Evolutionary conservation across 2,888 invertebrate genomes (phyloP), one percentile per base, ranked within the genome.

Genomic region (Rhingia campestris): DNA sequence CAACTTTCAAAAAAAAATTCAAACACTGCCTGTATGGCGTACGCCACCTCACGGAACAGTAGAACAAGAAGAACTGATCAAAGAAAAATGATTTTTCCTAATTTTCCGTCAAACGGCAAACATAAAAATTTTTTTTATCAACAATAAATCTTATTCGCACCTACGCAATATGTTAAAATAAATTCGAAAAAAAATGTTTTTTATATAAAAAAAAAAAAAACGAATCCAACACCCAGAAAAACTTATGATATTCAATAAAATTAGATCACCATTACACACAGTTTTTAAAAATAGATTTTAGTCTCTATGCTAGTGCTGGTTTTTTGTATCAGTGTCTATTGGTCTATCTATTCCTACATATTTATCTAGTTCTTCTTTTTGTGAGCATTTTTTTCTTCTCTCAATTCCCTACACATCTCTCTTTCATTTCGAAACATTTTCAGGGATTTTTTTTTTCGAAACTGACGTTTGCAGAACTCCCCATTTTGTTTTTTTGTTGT

Each of bases 231-330:
- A 6, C 45, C 7, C 32, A 53, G 53, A 53, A 32, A 72, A 73
- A 64, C 47, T 63, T 77, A 67, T 67, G 63, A 76, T 69, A 54
- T 61, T 79, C 63, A 73, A 61, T 53, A 61, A 80, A 85, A 85
- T 81, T 85, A 76, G 85, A 85, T 76, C 81, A 85, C 59, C 76
- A 76, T 72, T 85, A 63, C 53, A 81, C 81, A 81, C 67, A 37
- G 49, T 67, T 22, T 2, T 51, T 72, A 76, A 56, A 85, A 85
- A 85, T 81, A 85, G 45, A 53, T 39, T 22, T 56, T 7, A 12
- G 58, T 72, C 49, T 66, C 56, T 63, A 59, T 74, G 54, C 69
- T 35, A 54, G 39, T 10, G 9, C 22, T 35, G 22, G 35, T 35
- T 47, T 37, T 4, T 30, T 32, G 67, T 14, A 30, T 61, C 56